These are phyloP conservation scores for Monarcha castaneiventris DNA, from an alignment of 2,113 vertebrate species.

Conservation along the genomic window DNA sequence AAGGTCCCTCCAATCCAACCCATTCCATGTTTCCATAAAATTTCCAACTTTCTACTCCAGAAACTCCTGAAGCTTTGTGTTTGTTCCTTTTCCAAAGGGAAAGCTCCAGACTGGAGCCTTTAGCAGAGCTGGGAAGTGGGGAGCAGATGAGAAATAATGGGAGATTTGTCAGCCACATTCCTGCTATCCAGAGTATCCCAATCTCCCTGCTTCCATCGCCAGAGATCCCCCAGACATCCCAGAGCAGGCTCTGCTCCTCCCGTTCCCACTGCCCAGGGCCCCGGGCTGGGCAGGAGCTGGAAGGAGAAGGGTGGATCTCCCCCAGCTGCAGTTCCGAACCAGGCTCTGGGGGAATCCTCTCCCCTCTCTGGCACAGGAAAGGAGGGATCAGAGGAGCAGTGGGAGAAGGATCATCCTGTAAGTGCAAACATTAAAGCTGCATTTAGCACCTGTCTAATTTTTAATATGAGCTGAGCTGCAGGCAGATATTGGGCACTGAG, in stretches of 20 bases:
- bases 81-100: neutral
- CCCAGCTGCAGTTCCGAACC: neutral
- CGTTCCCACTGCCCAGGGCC: neutral
- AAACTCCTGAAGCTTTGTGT: neutral
- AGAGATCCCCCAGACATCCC: neutral
- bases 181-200: neutral
- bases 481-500: neutral
- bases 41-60: neutral
- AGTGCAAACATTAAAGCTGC: constrained; percentile 36
- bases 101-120: neutral
- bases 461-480: constrained; percentile 2
- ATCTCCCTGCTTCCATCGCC: neutral
- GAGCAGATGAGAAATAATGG: neutral
- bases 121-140: neutral
- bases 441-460: constrained; percentile 56
- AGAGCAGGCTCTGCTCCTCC: neutral
- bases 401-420: neutral
- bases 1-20: no score
- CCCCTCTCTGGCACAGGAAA: neutral
- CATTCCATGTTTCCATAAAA: neutral
- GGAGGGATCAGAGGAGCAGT: neutral
- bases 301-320: neutral
- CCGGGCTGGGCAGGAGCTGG: neutral
- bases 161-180: neutral
- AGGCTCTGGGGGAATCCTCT: neutral